Conservation (phyloP, 2,797 vertebrate genomes). For the Clarias pachynema region DNA sequence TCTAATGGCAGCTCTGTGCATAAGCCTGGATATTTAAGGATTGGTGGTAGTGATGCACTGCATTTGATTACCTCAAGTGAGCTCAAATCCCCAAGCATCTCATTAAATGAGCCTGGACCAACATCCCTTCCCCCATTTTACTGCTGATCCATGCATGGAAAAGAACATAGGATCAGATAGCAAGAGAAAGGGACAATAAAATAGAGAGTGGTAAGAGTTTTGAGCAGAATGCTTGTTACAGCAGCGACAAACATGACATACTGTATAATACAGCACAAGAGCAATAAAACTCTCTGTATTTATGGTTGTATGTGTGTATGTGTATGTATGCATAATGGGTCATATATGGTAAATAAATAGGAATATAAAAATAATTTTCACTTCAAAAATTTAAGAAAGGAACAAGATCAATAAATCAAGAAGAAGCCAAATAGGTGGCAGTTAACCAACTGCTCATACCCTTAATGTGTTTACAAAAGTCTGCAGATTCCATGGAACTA, state of each 20-base stretch:
- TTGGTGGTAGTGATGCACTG: conserved; percentile 45
- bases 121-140: conserved; percentile 60
- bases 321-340: background rate
- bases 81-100: conserved; percentile 73
- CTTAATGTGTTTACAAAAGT: conserved; percentile 19
- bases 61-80: conserved; percentile 65
- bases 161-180: background rate
- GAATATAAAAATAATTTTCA: background rate
- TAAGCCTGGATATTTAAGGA: conserved; percentile 64
- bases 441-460: conserved; percentile 53
- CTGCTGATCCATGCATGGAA: conserved; percentile 44
- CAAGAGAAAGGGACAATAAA: conserved; percentile 10
- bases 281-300: conserved; percentile 43
- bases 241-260: conserved; percentile 11
- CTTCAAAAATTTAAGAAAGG: background rate
- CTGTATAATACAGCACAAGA: background rate
- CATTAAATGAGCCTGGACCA: conserved; percentile 74
- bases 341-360: background rate
- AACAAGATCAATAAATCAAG: too few relatives aligned
- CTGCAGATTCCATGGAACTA: conserved; percentile 32
- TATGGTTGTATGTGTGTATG: background rate
- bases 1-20: conserved; percentile 34
- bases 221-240: background rate
- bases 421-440: conserved; percentile 27
- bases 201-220: conserved; percentile 39